Base-by-base conservation (phyloP, 2,113 vertebrate species). In the Hippolais icterina region DNA sequence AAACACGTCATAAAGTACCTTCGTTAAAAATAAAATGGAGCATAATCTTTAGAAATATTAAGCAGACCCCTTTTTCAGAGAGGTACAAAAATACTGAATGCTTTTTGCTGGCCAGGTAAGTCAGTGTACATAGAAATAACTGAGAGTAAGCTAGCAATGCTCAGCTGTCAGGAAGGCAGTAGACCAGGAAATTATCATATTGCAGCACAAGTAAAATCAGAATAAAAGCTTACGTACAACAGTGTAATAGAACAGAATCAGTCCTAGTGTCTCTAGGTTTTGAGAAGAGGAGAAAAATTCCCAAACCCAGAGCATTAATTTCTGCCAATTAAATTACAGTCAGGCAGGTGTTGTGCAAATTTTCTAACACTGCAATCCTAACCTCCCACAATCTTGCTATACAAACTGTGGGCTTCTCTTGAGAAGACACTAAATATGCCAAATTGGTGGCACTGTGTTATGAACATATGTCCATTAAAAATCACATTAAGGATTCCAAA, bases 361-460 rank as follows among this genome's bases (percentile, higher is more conserved):
- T 96, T 96, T 93, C 83, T 96, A 95, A 89, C 89, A 95, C 89
- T 97, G 94, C 94, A 94, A 94, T 94, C 89, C 94, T 96, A 97
- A 97, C 96, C 96, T 97, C 96, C 95, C 95, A 96, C 95, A 97
- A 87, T 97, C 94, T 93, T 94, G 95, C 95, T 97, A 95, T 87
- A 94, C 91, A 97, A 97, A 95, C 95, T 96, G 96, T 97, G 96
- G 95, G 95, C 77, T 96, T 96, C 96, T 97, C 93, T 94, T 84
- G 96, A 96, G 96, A 89, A 97, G 95, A 96, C 78, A 95, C 89
- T 97, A 95, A 97, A 96, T 93, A 97, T 95, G 95, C 95, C 93
- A 96, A 96, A 96, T 93, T 68, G 92, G 94, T 93, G 93, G 92
- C 83, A 95, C 94, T 89, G 85, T 95, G 93, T 92, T 96, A 87